phyloP scores from a whole-genome alignment of 2,113 vertebrate species.

The Carlito syrichta region DNA sequence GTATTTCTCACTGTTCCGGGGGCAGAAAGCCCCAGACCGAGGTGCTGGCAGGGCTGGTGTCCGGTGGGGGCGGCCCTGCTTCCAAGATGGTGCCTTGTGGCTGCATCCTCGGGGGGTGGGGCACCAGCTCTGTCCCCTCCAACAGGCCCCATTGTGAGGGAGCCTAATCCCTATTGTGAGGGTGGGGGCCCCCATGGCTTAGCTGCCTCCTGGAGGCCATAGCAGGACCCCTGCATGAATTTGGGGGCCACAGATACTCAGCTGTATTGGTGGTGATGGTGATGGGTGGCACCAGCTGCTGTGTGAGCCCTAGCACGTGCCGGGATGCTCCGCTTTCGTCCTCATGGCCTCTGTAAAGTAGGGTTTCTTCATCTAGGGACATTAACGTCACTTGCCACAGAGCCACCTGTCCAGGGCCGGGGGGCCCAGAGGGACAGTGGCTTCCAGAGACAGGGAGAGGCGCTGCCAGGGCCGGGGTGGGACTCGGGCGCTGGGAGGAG shows the following conservation, averaged over 20 bases:
- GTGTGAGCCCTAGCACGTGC: background rate
- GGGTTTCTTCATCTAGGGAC: fast-evolving
- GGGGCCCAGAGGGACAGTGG: background rate
- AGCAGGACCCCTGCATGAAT: background rate
- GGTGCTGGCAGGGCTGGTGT: background rate
- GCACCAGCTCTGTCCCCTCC: too few relatives aligned
- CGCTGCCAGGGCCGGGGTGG: background rate
- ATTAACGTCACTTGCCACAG: too few relatives aligned
- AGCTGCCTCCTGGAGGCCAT: background rate
- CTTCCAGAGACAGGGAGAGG: background rate
- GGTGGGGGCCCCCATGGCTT: background rate
- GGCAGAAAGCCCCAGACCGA: background rate
- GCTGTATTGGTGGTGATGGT: fast-evolving
- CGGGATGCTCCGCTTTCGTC: background rate
- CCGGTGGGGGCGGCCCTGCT: too few relatives aligned
- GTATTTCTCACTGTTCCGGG: background rate
- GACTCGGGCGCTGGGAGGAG: fast-evolving
- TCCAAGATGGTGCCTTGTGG: background rate
- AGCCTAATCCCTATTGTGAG: background rate
- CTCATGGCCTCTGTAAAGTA: background rate
- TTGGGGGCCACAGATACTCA: too few relatives aligned
- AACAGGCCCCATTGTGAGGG: background rate
- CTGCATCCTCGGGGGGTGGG: fast-evolving
- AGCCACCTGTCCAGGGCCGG: too few relatives aligned
- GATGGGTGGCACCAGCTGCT: fast-evolving